Evolutionary conservation across 1,140 invertebrate species (phyloP), one percentile per base, ranked within the genome.

Genomic region (Atta colombica): DNA sequence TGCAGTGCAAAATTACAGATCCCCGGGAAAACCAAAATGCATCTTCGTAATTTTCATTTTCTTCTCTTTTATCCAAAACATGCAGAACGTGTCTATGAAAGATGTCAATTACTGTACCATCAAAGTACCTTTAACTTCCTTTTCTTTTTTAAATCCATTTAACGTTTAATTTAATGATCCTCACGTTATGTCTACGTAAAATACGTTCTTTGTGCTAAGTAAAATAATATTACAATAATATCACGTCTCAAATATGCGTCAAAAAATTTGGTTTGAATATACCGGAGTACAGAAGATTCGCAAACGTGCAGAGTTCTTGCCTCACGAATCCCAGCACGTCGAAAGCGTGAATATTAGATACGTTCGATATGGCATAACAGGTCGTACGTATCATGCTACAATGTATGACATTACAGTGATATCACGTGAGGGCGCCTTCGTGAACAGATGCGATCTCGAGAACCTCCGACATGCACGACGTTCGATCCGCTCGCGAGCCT

Each of bases 381-480:
- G 39, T 86, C 28, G 53, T 51, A 31, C 28, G 31, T 74, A 77
- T 86, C 61, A 65, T 71, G 68, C 78, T 58, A 72, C 68, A 69
- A 90, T 75, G 88, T 85, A 90, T 69, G 89, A 88, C 80, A 89
- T 90, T 90, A 88, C 89, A 77, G 65, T 51, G 72, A 63, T 90
- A 90, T 90, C 88, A 90, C 89, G 88, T 87, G 89, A 89, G 89
- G 63, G 58, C 72, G 75, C 78, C 53, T 89, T 90, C 88, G 88
- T 63, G 78, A 85, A 85, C 71, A 90, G 86, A 90, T 90, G 88
- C 88, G 88, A 90, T 90, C 89, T 85, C 72, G 85, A 90, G 86
- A 68, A 75, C 65, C 88, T 80, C 74, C 77, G 39, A 75, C 88
- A 78, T 90, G 85, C 89, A 90, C 86, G 68, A 39, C 61, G 80